phyloP scores from a whole-genome alignment of 2,113 vertebrate species.

The human region DNA sequence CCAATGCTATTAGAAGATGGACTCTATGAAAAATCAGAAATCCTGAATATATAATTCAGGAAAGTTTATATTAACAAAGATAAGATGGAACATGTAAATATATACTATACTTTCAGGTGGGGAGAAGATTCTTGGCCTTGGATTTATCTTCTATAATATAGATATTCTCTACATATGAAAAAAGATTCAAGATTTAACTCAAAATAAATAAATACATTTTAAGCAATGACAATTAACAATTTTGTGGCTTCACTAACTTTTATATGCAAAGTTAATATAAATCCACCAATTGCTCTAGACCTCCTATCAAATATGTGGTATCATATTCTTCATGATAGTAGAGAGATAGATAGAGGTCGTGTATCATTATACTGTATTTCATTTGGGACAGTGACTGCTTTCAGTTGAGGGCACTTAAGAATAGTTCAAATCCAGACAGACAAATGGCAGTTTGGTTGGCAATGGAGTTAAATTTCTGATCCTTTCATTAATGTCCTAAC shows the following conservation, averaged over 20 bases:
- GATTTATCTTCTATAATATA: background rate
- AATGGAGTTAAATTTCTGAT: background rate
- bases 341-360: background rate
- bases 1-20: background rate
- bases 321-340: background rate
- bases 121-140: background rate
- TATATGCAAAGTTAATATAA: background rate
- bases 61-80: background rate
- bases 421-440: background rate
- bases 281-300: background rate
- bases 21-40: background rate
- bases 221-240: background rate
- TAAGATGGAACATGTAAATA: background rate
- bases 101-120: background rate
- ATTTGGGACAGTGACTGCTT: background rate
- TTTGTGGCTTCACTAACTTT: background rate
- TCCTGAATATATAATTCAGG: background rate
- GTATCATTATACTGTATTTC: background rate
- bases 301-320: background rate
- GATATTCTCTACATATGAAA: background rate
- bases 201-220: background rate
- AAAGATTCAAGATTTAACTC: background rate
- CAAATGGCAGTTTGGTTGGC: background rate
- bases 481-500: background rate
- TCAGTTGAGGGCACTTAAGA: background rate